Evolutionary conservation across 2,888 invertebrate genomes (phyloP), one percentile per base, ranked within the genome.

Genomic region (Exocentrus adspersus): DNA sequence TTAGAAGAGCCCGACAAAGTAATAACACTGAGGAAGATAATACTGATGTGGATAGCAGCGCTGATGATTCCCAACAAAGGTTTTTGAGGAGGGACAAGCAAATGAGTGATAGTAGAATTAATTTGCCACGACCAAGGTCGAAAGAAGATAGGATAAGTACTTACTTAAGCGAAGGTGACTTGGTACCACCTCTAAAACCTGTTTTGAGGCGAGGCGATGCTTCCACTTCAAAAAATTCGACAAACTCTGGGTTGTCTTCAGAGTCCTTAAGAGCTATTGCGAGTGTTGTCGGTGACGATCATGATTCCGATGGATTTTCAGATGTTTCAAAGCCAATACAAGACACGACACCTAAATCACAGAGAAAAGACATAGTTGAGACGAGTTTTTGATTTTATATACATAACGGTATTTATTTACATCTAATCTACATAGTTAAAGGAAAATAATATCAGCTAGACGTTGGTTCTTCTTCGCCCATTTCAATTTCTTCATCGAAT

Each of bases 401-500:
- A 57, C 32, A 56, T 2, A 41, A 16, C 46, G 30, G 32, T 19
- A 19, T 19, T 48, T 48, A 54, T 59, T 46, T 48, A 51, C 32
- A 41, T 21, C 57, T 42, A 60, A 45, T 21, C 16, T 60, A 46
- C 30, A 32, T 45, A 54, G 45, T 43, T 30, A 30, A 17, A 42
- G 7, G 19, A 42, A 56, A 51, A 28, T 48, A 56, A 28, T 62
- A 45, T 57, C 63, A 58, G 60, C 58, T 52, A 17, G 62, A 42
- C 6, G 52, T 48, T 30, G 65, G 28, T 48, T 68, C 66, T 53
- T 70, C 71, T 60, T 72, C 68, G 69, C 85, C 81, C 20, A 85
- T 75, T 72, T 86, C 85, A 30, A 84, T 80, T 73, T 89, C 89
- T 68, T 89, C 89, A 73, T 90, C 90, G 77, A 89, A 90, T 72